Percentiles rank a stretch among this genome's conserved stretches.
Evolutionary conservation across 2,888 invertebrate genomes (phyloP).

Genomic region (Crocallis elinguaria): DNA sequence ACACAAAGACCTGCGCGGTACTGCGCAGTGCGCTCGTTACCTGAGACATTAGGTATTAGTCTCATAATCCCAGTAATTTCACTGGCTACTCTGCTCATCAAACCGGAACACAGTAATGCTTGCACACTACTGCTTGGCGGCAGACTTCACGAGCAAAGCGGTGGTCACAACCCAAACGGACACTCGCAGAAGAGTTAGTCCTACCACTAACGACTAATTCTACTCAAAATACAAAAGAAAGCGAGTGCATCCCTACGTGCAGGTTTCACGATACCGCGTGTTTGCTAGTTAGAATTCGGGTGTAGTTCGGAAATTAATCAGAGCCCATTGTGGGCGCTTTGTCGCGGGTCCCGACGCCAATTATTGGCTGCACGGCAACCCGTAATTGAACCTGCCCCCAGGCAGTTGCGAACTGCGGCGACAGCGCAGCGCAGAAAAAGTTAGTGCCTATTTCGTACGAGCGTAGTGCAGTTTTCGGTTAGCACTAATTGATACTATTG

Average conservation of each 20-base stretch:
- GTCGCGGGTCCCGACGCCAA: slow-evolving; percentile 78
- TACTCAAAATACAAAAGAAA: neutral
- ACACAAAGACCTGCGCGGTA: too few relatives aligned
- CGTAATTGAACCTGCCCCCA: slow-evolving; percentile 77
- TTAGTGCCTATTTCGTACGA: slow-evolving; percentile 38
- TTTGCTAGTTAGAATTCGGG: slow-evolving; percentile 83
- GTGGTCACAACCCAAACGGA: too few relatives aligned
- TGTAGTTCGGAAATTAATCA: slow-evolving; percentile 84
- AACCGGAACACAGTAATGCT: too few relatives aligned
- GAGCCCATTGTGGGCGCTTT: slow-evolving; percentile 81
- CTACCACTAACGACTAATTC: too few relatives aligned
- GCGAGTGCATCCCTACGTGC: slow-evolving; percentile 32
- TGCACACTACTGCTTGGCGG: too few relatives aligned
- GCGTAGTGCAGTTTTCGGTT: slow-evolving; percentile 7
- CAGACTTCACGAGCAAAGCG: too few relatives aligned
- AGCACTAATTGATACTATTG: slow-evolving; percentile 1
- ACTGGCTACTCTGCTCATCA: too few relatives aligned
- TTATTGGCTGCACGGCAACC: slow-evolving; percentile 73
- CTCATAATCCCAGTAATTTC: too few relatives aligned
- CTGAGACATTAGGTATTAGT: too few relatives aligned
- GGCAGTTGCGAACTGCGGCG: slow-evolving; percentile 51
- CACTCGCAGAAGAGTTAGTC: too few relatives aligned
- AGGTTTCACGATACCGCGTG: slow-evolving; percentile 67
- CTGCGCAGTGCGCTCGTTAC: too few relatives aligned
- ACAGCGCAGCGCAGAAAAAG: slow-evolving; percentile 52